A percentile compares a stretch with the other conserved stretches of the same genome.
These are phyloP conservation scores for Andrena bicolor DNA, from an alignment of 2,888 invertebrate genomes.

Conservation along the genomic window DNA sequence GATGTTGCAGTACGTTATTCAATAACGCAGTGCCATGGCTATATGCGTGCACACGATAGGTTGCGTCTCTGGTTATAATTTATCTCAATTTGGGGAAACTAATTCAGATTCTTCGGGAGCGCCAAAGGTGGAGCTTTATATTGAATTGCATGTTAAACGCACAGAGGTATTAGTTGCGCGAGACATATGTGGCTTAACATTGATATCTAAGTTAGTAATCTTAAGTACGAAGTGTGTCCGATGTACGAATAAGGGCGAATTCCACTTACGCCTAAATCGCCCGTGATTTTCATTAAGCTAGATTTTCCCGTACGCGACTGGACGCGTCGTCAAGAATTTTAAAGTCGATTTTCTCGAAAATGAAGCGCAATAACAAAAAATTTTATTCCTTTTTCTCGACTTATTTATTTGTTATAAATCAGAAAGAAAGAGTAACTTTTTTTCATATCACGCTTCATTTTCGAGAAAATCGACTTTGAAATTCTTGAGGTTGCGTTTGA, in stretches of 20 bases:
- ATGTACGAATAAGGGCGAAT: not conserved
- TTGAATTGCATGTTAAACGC: constrained; percentile 51
- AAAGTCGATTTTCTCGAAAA: no score
- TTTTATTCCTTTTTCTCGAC: no score
- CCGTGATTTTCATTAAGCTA: no score
- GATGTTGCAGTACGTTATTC: constrained; percentile 25
- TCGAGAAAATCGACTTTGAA: no score
- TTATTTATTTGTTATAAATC: no score
- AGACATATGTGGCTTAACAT: constrained; percentile 39
- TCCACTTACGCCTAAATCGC: no score
- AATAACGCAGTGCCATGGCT: constrained; percentile 45
- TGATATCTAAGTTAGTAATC: constrained; percentile 32
- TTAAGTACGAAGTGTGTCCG: constrained; percentile 17
- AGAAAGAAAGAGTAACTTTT: no score
- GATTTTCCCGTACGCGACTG: no score
- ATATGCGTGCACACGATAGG: constrained; percentile 25
- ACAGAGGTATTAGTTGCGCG: constrained; percentile 49
- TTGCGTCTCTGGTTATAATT: constrained; percentile 24
- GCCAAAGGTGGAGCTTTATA: not conserved
- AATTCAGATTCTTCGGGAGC: not conserved
- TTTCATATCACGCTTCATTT: no score
- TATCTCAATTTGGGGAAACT: not conserved
- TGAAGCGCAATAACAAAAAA: no score
- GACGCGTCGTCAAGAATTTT: no score
- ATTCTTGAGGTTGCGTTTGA: no score